Evolutionary conservation across 1,140 invertebrate species (phyloP), one percentile per base, ranked within the genome.

Genomic region (Sarcophaga bullata): DNA sequence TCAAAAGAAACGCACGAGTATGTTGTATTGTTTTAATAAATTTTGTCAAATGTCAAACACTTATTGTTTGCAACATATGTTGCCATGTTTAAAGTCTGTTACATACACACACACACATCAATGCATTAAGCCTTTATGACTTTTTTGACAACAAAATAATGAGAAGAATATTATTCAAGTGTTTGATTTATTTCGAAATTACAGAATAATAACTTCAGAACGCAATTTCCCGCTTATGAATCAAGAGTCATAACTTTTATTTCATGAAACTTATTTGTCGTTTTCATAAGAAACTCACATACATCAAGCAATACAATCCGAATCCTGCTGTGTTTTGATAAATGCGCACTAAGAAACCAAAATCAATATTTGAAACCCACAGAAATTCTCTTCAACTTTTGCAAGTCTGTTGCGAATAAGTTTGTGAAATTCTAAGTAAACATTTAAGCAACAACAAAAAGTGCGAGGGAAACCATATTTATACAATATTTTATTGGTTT

Each of bases 401-500:
- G 25, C 25, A 37, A 37, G 25, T 37, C 25, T 37, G 1, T 37
- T 37, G 25, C 25, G 25, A 37, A 37, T 37, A 37, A 37, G 1
- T 37, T 37, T 48, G 52, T 52, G 8, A 52, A 50, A 49, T 78
- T 78, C 75, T 52, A 50, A 78, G 37, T 50, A 50, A 78, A 78
- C 50, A 78, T 78, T 17, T 58, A 68, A 68, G 37, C 62, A 72
- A 72, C 62, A 78, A 49, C 37, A 6, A 76, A 17, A 76, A n/a
- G 54, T 15, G 10, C 13, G 0, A 58, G n/a, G n/a, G 13, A 58
- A 68, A 49, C 49, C 50, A 78, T 78, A 78, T 78, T 78, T 78
- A 78, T 78, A 37, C 25, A 37, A 37, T 37, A 52, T 78, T 78
- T 78, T 78, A 78, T 78, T 78, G 75, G 75, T 78, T 78, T 52